phyloP scores from a whole-genome alignment of 2,797 vertebrate species.

The Dryobates pubescens region DNA sequence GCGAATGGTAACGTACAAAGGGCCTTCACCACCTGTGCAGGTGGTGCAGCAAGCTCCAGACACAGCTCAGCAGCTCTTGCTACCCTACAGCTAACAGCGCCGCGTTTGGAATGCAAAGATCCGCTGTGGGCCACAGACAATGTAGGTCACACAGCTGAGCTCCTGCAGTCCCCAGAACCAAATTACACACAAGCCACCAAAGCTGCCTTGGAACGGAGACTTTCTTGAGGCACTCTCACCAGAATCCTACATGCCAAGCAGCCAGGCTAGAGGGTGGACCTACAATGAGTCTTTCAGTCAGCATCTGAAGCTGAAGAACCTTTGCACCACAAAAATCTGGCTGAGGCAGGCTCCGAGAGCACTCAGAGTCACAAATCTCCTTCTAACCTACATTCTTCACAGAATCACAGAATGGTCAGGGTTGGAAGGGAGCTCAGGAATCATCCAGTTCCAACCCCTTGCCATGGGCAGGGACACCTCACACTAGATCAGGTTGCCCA shows the following conservation, averaged over 20 bases:
- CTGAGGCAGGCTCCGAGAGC: background rate
- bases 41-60: background rate
- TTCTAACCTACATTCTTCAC: background rate
- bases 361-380: background rate
- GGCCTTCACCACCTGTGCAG: background rate
- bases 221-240: background rate
- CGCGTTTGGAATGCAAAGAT: background rate
- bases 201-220: background rate
- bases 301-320: background rate
- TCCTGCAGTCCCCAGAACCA: background rate
- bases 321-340: background rate
- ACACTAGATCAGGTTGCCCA: no score
- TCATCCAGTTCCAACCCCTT: no score
- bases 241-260: background rate
- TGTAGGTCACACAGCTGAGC: fast-evolving
- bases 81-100: background rate
- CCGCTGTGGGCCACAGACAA: background rate
- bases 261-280: background rate
- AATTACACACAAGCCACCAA: background rate
- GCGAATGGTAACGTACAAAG: background rate
- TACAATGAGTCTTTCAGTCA: background rate
- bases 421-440: no score
- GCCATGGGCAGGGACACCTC: no score
- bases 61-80: background rate
- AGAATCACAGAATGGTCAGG: no score